Percentiles rank a stretch among this genome's conserved stretches.
phyloP scores from a whole-genome alignment of 1,140 invertebrate genomes.

The Dryas iulia region DNA sequence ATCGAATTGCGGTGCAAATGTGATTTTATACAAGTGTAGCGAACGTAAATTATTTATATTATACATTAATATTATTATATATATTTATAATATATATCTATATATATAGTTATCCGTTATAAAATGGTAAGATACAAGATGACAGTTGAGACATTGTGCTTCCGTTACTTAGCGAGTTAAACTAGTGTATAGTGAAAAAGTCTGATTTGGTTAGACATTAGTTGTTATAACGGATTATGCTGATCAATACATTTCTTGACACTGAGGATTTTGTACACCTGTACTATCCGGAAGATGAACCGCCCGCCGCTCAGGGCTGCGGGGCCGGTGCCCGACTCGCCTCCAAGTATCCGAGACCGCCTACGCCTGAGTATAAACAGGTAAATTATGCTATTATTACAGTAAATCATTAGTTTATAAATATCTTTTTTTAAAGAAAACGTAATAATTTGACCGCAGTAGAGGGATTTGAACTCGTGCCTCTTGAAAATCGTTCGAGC shows the following conservation, averaged over 20 bases:
- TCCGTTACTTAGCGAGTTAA: slow-evolving; percentile 50
- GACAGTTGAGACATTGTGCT: slow-evolving; percentile 53
- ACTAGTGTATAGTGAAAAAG: slow-evolving; percentile 58
- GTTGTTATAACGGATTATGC: slow-evolving; percentile 64
- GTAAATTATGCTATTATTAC: too few species aligned
- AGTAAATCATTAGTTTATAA: too few species aligned
- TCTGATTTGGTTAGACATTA: slow-evolving; percentile 63
- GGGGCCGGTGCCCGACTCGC: slow-evolving; percentile 69
- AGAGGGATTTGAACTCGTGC: too few species aligned
- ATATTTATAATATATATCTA: slow-evolving; percentile 24
- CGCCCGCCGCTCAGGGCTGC: slow-evolving; percentile 58
- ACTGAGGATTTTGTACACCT: slow-evolving; percentile 78
- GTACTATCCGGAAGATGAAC: slow-evolving; percentile 73
- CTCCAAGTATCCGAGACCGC: slow-evolving; percentile 63
- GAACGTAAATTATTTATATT: slow-evolving; percentile 40
- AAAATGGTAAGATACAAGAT: slow-evolving; percentile 66
- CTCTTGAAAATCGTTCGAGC: too few species aligned
- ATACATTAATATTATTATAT: slow-evolving; percentile 34
- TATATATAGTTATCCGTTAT: slow-evolving; percentile 45
- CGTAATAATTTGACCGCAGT: too few species aligned
- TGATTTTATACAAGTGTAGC: slow-evolving; percentile 71
- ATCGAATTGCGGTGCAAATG: slow-evolving; percentile 52
- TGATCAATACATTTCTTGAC: slow-evolving; percentile 76
- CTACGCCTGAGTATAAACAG: slow-evolving; percentile 65
- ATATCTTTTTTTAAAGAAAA: too few species aligned